Conservation (phyloP, 2,113 vertebrate species). For the Charina bottae region DNA sequence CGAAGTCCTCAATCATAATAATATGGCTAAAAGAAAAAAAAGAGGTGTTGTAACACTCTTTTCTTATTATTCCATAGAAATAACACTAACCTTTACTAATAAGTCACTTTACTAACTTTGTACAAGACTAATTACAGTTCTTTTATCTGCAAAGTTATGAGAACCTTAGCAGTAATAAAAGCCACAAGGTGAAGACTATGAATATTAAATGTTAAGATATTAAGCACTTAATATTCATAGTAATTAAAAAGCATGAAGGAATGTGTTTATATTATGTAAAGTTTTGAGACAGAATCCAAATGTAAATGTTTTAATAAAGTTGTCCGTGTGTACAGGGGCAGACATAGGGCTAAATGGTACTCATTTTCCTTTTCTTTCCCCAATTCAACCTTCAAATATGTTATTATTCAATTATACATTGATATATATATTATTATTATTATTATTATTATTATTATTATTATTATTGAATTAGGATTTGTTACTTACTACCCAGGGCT, state of each 20-base stretch:
- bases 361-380: neutral
- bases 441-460: neutral
- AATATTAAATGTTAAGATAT: neutral
- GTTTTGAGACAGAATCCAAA: slow-evolving; percentile 50
- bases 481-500: slow-evolving; percentile 94
- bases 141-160: slow-evolving; percentile 25
- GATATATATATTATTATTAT: neutral
- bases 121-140: neutral
- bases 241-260: slow-evolving; percentile 34
- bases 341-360: neutral
- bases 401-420: neutral
- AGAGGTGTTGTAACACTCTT: neutral
- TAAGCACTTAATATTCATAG: neutral
- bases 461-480: neutral
- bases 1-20: neutral
- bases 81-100: slow-evolving; percentile 14
- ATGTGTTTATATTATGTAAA: slow-evolving; percentile 39
- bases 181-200: slow-evolving; percentile 21
- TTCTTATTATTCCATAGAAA: too few relatives aligned
- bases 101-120: neutral
- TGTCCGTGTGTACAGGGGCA: neutral
- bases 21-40: neutral
- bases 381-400: neutral
- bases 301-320: slow-evolving; percentile 11
- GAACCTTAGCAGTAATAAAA: slow-evolving; percentile 43